Conservation (phyloP, 2,888 invertebrate genomes). For the Mimas tiliae region DNA sequence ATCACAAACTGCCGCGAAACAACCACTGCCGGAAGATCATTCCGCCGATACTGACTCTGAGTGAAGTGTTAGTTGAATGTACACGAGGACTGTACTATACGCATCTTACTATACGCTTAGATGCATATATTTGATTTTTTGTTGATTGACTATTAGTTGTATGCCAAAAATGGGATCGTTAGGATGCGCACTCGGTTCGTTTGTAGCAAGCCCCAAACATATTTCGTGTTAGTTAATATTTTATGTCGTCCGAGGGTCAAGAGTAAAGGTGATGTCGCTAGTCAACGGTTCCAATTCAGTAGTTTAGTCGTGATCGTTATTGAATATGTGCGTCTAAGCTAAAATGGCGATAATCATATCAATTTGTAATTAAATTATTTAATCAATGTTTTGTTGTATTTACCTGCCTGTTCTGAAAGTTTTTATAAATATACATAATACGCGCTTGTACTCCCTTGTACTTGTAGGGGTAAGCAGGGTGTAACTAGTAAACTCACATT, state of each 20-base stretch:
- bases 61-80: not conserved
- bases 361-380: slow-evolving; percentile 8
- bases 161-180: slow-evolving; percentile 13
- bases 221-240: slow-evolving; percentile 18
- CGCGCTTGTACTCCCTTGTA: too few species aligned
- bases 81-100: not conserved
- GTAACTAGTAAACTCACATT: too few species aligned
- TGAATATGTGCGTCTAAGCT: slow-evolving; percentile 15
- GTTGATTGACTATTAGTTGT: slow-evolving; percentile 10
- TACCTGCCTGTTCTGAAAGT: too few species aligned
- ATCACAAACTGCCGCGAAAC: not conserved
- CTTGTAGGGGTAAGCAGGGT: too few species aligned
- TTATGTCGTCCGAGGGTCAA: not conserved
- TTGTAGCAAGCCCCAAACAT: slow-evolving; percentile 4
- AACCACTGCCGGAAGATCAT: not conserved
- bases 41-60: not conserved
- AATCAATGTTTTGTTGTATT: not conserved
- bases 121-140: not conserved
- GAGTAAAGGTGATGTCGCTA: not conserved
- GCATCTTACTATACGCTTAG: slow-evolving; percentile 9
- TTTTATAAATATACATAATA: too few species aligned
- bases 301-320: slow-evolving; percentile 3
- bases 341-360: slow-evolving; percentile 11
- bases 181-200: not conserved
- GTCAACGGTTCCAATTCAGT: not conserved